phyloP scores from a whole-genome alignment of 2,888 invertebrate species.

The Heliconius cydno region DNA sequence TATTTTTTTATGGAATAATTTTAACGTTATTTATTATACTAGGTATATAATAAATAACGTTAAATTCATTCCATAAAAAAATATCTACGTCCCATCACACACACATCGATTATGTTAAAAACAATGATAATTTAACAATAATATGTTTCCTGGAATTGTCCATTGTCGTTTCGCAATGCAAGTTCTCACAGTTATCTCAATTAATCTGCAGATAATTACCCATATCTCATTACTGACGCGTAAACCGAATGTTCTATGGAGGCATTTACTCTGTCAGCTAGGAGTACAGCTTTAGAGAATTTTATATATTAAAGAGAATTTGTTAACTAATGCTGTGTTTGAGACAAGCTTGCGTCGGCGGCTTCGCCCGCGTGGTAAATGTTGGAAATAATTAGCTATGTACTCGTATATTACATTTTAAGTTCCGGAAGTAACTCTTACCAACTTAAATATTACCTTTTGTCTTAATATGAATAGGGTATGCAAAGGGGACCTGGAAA shows the following conservation, averaged over 20 bases:
- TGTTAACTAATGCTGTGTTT: neutral
- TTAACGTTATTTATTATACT: too few species aligned
- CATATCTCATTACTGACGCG: conserved; percentile 44
- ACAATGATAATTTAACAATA: conserved; percentile 43
- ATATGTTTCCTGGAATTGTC: conserved; percentile 52
- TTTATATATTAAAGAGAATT: conserved; percentile 9
- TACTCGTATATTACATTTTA: too few species aligned
- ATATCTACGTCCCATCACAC: neutral
- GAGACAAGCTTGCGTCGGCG: too few species aligned
- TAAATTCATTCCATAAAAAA: neutral
- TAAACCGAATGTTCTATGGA: conserved; percentile 43
- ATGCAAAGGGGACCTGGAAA: too few species aligned
- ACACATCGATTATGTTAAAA: conserved; percentile 40
- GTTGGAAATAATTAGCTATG: too few species aligned
- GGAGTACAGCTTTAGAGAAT: conserved; percentile 42
- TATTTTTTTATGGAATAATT: too few species aligned
- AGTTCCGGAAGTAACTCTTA: too few species aligned
- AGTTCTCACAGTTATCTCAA: conserved; percentile 53
- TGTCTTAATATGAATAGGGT: too few species aligned
- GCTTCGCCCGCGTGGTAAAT: too few species aligned
- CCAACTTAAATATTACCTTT: too few species aligned
- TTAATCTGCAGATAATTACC: conserved; percentile 48
- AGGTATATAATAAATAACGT: too few species aligned
- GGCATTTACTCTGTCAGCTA: conserved; percentile 47
- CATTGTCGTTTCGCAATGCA: conserved; percentile 51